Evolutionary conservation across 2,113 vertebrate species (phyloP).

Genomic region (Alethe diademata): DNA sequence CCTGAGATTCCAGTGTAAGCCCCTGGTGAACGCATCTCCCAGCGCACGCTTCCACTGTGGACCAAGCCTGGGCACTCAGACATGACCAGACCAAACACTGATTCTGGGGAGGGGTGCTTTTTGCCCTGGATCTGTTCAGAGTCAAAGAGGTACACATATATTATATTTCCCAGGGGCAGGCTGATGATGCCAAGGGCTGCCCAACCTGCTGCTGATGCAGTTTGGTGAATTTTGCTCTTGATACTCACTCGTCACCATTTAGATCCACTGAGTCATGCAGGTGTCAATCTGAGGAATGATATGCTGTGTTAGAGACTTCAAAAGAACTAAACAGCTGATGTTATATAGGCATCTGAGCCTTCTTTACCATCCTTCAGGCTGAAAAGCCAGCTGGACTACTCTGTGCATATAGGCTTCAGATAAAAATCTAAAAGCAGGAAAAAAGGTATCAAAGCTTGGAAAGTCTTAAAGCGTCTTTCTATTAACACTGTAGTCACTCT

Average conservation of each 20-base stretch:
- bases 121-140: background rate
- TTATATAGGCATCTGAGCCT: background rate
- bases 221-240: background rate
- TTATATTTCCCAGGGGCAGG: background rate
- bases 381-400: background rate
- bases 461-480: background rate
- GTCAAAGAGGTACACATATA: accelerated
- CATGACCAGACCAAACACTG: background rate
- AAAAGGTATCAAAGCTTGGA: background rate
- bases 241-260: background rate
- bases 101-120: background rate
- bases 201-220: background rate
- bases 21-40: accelerated
- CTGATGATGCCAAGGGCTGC: background rate
- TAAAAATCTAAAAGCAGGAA: background rate
- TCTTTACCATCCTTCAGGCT: background rate
- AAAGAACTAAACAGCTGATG: background rate
- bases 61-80: background rate
- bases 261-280: background rate
- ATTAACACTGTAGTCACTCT: background rate
- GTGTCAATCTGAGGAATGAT: background rate
- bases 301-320: accelerated
- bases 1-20: background rate
- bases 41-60: background rate
- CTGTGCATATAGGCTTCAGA: background rate